Evolutionary conservation across 2,888 invertebrate species (phyloP).

Genomic region (Erebia epiphron): DNA sequence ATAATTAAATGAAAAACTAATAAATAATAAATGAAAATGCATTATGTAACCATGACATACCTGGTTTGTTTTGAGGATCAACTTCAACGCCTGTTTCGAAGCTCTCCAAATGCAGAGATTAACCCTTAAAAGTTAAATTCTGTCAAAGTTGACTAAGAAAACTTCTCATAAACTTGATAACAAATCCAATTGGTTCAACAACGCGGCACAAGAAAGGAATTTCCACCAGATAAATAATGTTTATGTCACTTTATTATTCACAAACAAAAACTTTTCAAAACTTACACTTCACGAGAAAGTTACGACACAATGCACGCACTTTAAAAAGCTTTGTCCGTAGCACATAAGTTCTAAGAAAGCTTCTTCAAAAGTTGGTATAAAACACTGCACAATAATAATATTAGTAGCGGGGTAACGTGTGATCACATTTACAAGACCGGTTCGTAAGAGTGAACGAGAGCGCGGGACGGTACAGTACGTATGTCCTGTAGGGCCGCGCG

Average conservation of each 20-base stretch:
- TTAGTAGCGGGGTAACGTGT: conserved; percentile 63
- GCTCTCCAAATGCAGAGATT: conserved; percentile 12
- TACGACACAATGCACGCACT: conserved; percentile 35
- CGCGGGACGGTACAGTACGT: conserved; percentile 49
- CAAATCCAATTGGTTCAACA: conserved; percentile 50
- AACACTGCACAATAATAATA: conserved; percentile 64
- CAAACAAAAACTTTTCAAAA: conserved; percentile 56
- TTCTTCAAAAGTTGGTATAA: conserved; percentile 47
- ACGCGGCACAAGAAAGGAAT: conserved; percentile 54
- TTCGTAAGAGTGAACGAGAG: conserved; percentile 47
- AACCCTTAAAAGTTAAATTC: conserved; percentile 29
- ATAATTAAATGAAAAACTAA: background rate
- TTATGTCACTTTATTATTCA: conserved; percentile 57
- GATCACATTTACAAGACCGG: conserved; percentile 64
- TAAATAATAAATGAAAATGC: too few species aligned
- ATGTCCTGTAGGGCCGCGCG: conserved; percentile 63
- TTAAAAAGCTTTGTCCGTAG: conserved; percentile 24
- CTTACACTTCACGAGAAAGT: conserved; percentile 66
- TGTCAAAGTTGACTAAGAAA: conserved; percentile 46
- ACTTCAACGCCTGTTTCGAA: background rate
- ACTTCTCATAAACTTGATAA: conserved; percentile 53
- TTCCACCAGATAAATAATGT: conserved; percentile 41
- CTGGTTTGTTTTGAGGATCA: conserved; percentile 8
- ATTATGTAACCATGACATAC: background rate
- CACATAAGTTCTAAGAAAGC: conserved; percentile 39